Evolutionary conservation across 2,797 vertebrate genomes (phyloP).

Genomic region (Pseudochirops cupreus): DNA sequence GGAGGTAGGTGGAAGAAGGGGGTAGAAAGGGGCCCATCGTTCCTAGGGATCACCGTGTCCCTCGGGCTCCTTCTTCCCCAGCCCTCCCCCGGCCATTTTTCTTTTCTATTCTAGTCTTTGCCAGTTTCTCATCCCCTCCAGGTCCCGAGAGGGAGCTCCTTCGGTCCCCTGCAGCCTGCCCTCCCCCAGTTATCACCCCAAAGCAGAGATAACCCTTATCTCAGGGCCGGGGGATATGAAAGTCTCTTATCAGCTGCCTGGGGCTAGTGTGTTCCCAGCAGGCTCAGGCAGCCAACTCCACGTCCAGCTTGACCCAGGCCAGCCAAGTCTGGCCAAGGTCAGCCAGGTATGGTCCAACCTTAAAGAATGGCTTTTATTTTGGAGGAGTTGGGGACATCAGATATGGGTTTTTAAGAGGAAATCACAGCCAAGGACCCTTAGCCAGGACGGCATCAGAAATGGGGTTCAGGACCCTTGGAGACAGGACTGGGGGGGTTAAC

Average conservation of each 20-base stretch:
- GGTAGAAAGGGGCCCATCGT: no score
- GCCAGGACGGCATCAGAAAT: conserved; percentile 25
- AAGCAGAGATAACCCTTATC: conserved; percentile 81
- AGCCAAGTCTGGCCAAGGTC: conserved; percentile 10
- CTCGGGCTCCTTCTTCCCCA: not conserved
- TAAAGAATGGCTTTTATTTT: not conserved
- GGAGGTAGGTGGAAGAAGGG: no score
- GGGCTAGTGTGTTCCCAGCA: conserved; percentile 72
- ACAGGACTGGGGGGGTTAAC: not conserved
- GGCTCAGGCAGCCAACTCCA: conserved; percentile 65
- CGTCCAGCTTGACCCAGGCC: conserved; percentile 70
- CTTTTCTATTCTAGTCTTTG: conserved; percentile 11
- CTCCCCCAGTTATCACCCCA: conserved; percentile 76
- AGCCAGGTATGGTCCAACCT: conserved; percentile 7
- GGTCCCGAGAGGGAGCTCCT: not conserved
- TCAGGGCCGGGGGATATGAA: conserved; percentile 77
- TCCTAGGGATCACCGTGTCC: no score
- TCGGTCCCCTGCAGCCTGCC: not conserved
- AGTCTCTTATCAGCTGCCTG: conserved; percentile 78
- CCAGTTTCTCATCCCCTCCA: not conserved
- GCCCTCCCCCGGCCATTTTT: conserved; percentile 8
- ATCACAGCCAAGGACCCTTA: not conserved
- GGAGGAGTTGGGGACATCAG: not conserved
- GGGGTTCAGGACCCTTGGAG: conserved; percentile 34
- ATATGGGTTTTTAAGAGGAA: conserved; percentile 25